These are phyloP conservation scores for Anodontia alba DNA, from an alignment of 2,888 invertebrate genomes.

Conservation along the genomic window DNA sequence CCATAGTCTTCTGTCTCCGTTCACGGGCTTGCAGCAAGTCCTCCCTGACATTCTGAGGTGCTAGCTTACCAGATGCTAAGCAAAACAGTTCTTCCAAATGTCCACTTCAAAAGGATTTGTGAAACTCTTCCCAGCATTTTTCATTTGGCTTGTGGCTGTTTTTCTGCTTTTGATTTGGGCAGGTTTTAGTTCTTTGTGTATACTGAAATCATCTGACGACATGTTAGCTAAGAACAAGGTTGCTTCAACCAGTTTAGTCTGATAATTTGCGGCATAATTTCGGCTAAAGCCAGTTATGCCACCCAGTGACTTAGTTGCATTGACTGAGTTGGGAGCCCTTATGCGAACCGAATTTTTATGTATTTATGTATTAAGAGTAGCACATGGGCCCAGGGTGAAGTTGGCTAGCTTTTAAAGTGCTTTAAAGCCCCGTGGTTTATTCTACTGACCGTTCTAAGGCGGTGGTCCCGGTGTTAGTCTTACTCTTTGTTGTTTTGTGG, in stretches of 20 bases:
- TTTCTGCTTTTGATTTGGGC: slow-evolving; percentile 43
- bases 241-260: not conserved
- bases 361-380: too few relatives aligned
- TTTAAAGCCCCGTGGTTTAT: too few relatives aligned
- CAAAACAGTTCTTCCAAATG: slow-evolving; percentile 38
- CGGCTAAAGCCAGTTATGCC: slow-evolving; percentile 23
- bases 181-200: too few relatives aligned
- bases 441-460: too few relatives aligned
- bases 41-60: slow-evolving; percentile 11
- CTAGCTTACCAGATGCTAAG: slow-evolving; percentile 41
- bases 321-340: slow-evolving; percentile 32
- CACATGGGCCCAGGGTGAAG: too few relatives aligned
- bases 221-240: not conserved
- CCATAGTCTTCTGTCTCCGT: too few relatives aligned
- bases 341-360: too few relatives aligned
- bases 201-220: not conserved
- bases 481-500: too few relatives aligned
- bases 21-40: too few relatives aligned
- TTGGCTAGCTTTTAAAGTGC: too few relatives aligned
- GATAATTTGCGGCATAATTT: too few relatives aligned
- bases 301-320: slow-evolving; percentile 23
- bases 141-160: slow-evolving; percentile 30
- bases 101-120: slow-evolving; percentile 36
- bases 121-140: slow-evolving; percentile 23
- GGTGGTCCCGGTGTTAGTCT: too few relatives aligned